phyloP scores from a whole-genome alignment of 2,888 invertebrate species.

The Miltochrista miniata region DNA sequence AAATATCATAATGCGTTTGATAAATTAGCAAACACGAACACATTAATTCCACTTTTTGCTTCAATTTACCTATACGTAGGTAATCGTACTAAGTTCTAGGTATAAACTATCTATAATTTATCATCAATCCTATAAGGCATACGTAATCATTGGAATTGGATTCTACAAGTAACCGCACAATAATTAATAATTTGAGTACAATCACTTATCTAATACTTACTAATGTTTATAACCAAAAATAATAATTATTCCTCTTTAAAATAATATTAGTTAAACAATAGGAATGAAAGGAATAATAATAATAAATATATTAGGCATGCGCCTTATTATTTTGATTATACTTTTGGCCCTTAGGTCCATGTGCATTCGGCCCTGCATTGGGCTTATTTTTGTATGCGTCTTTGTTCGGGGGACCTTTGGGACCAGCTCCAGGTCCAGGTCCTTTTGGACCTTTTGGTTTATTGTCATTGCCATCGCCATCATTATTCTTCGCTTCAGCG shows the following conservation, averaged over 20 bases:
- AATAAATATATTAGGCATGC: not conserved
- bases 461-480: constrained; percentile 36
- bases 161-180: constrained; percentile 14
- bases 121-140: constrained; percentile 14
- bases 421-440: constrained; percentile 35
- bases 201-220: constrained; percentile 11
- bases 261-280: too few species aligned
- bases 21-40: not conserved
- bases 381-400: constrained; percentile 3
- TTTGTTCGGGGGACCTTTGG: constrained; percentile 1
- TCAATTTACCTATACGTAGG: not conserved
- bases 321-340: not conserved
- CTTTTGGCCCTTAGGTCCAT: not conserved
- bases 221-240: not conserved
- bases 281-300: too few species aligned
- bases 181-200: constrained; percentile 27
- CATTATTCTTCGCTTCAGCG: constrained; percentile 33
- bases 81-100: too few species aligned
- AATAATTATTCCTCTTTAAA: not conserved
- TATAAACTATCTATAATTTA: not conserved
- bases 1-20: too few species aligned
- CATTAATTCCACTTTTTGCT: not conserved
- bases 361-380: constrained; percentile 9
- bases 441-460: constrained; percentile 37
- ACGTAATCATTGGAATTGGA: constrained; percentile 30